Conservation (phyloP, 2,888 invertebrate species). For the Macrosoma leucophasiata region DNA sequence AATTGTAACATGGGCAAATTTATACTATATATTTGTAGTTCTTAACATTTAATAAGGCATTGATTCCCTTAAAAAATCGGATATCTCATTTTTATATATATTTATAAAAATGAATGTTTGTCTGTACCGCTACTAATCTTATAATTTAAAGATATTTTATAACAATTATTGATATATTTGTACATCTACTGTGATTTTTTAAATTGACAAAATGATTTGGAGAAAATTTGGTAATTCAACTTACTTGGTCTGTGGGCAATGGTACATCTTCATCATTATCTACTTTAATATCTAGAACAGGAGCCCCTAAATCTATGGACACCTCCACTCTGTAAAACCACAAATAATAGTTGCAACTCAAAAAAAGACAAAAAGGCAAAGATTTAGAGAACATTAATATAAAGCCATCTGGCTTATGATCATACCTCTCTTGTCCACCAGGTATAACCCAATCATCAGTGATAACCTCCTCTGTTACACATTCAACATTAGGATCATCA, state of each 20-base stretch:
- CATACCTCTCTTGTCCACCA: constrained; percentile 82
- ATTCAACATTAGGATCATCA: constrained; percentile 69
- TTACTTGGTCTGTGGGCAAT: constrained; percentile 87
- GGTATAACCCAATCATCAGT: constrained; percentile 87
- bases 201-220: too few species aligned
- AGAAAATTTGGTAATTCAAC: constrained; percentile 30
- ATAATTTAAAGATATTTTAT: too few species aligned
- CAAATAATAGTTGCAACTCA: constrained; percentile 15
- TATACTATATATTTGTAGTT: too few species aligned
- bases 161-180: too few species aligned
- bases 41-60: too few species aligned
- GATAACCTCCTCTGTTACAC: constrained; percentile 87
- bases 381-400: neutral
- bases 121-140: too few species aligned
- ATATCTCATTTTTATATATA: too few species aligned
- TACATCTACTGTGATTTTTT: too few species aligned
- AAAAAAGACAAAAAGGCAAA: constrained; percentile 1
- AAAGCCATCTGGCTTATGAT: neutral
- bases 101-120: too few species aligned
- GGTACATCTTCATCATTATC: constrained; percentile 85
- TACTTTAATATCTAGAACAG: constrained; percentile 63
- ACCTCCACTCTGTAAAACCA: constrained; percentile 78
- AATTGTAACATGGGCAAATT: too few species aligned
- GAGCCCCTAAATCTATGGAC: constrained; percentile 73
- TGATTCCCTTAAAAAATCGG: too few species aligned